A percentile compares a stretch with the other conserved stretches of the same genome.
Evolutionary conservation across 1,140 invertebrate species (phyloP).

Genomic region (Cecropterus lyciades): DNA sequence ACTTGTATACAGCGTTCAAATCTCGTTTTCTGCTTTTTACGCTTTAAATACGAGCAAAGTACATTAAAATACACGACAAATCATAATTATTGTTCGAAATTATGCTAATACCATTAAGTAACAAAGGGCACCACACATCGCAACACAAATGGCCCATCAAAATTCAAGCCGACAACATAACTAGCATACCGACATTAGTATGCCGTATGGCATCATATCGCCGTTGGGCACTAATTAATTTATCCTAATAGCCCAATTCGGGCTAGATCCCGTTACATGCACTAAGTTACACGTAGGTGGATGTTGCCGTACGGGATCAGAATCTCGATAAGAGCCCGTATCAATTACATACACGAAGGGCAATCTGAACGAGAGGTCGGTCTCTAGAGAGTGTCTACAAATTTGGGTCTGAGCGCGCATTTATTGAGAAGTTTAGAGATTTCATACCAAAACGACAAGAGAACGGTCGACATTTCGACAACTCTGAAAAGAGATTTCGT

Average conservation of each 20-base stretch:
- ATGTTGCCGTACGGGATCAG: slow-evolving; percentile 39
- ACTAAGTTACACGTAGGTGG: slow-evolving; percentile 11
- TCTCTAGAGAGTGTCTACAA: slow-evolving; percentile 31
- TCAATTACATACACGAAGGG: slow-evolving; percentile 50
- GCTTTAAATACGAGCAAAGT: no score
- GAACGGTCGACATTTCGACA: no score
- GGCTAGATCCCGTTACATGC: slow-evolving; percentile 21
- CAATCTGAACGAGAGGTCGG: slow-evolving; percentile 36
- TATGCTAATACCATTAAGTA: background rate
- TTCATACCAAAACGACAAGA: no score
- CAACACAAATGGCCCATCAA: background rate
- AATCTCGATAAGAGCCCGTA: slow-evolving; percentile 53
- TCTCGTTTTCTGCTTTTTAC: no score
- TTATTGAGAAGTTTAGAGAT: slow-evolving; percentile 2
- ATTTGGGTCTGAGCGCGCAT: slow-evolving; percentile 1
- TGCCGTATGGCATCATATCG: slow-evolving; percentile 12
- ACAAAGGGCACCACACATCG: background rate
- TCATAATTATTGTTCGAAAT: background rate
- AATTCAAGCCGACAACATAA: slow-evolving; percentile 6
- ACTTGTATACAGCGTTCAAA: no score
- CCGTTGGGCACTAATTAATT: slow-evolving; percentile 9
- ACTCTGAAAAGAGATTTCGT: background rate
- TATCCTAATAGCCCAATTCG: slow-evolving; percentile 22
- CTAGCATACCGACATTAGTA: background rate
- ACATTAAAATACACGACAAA: background rate